Percentiles rank a stretch among this genome's conserved stretches.
Evolutionary conservation across 2,888 invertebrate species (phyloP).

Genomic region (Pammene fasciana): DNA sequence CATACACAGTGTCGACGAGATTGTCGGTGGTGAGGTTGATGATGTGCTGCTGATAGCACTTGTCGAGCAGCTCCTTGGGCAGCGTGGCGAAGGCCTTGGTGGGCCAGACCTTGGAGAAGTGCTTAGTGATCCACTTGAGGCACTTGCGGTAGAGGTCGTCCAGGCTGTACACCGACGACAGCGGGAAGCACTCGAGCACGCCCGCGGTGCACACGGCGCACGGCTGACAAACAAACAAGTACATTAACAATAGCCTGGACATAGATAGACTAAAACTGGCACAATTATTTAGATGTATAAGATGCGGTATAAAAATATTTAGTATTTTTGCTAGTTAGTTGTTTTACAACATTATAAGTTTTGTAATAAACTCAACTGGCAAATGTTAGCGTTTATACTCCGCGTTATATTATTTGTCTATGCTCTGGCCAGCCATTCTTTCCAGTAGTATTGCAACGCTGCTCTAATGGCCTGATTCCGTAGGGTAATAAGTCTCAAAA

Average conservation of each 20-base stretch:
- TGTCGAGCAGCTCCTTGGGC: conserved; percentile 91
- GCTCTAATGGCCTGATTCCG: no score
- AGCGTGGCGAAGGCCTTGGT: conserved; percentile 94
- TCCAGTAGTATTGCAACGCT: no score
- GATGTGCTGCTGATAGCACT: conserved; percentile 92
- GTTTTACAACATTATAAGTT: no score
- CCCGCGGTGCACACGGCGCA: conserved; percentile 94
- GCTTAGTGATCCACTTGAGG: conserved; percentile 92
- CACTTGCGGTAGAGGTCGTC: conserved; percentile 94
- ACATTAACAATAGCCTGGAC: not conserved
- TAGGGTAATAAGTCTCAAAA: no score
- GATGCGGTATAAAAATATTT: no score
- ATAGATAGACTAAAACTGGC: no score
- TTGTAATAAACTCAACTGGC: no score
- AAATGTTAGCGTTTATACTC: no score
- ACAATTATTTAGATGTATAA: no score
- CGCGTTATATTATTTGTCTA: no score
- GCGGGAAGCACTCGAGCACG: conserved; percentile 92
- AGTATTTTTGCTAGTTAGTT: no score
- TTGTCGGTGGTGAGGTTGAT: conserved; percentile 91
- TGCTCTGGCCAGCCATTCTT: no score
- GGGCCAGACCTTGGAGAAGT: conserved; percentile 94
- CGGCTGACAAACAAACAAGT: conserved; percentile 81
- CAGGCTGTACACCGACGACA: conserved; percentile 92
- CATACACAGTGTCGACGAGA: conserved; percentile 91